Percentiles rank a stretch among this genome's conserved stretches.
These are phyloP conservation scores for Drosophila rellima DNA, from an alignment of 2,888 invertebrate species.

Conservation along the genomic window DNA sequence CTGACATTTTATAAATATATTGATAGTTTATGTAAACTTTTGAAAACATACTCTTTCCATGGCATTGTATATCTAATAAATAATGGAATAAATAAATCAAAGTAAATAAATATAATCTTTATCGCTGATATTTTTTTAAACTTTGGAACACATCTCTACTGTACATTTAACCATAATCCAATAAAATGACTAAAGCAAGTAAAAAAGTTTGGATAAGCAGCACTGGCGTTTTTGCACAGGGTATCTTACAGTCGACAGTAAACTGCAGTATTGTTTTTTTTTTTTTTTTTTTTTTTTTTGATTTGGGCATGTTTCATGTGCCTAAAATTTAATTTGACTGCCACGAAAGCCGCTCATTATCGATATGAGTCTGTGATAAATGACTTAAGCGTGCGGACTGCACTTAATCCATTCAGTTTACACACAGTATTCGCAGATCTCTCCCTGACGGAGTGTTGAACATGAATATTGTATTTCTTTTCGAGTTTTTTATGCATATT, in stretches of 20 bases:
- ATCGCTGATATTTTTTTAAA: no score
- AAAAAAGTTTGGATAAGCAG: no score
- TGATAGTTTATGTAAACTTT: no score
- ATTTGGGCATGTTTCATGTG: conserved; percentile 13
- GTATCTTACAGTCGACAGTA: neutral
- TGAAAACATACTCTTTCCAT: no score
- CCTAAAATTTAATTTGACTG: conserved; percentile 44
- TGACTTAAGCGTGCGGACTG: conserved; percentile 47
- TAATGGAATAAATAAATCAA: no score
- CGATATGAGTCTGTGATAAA: conserved; percentile 42
- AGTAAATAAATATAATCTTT: no score
- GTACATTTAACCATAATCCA: no score
- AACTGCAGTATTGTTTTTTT: neutral
- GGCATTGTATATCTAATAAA: no score
- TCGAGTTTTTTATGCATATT: conserved; percentile 14
- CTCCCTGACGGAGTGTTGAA: neutral
- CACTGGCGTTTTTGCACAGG: neutral
- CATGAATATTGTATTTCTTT: conserved; percentile 13
- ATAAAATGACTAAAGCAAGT: no score
- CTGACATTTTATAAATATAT: no score
- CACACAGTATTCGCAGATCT: conserved; percentile 7
- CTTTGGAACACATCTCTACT: no score
- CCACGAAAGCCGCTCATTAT: conserved; percentile 52
- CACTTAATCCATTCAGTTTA: conserved; percentile 49
- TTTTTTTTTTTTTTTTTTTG: neutral